Evolutionary conservation across 2,888 invertebrate species (phyloP), one percentile per base, ranked within the genome.

Genomic region (Podabrus alpinus): DNA sequence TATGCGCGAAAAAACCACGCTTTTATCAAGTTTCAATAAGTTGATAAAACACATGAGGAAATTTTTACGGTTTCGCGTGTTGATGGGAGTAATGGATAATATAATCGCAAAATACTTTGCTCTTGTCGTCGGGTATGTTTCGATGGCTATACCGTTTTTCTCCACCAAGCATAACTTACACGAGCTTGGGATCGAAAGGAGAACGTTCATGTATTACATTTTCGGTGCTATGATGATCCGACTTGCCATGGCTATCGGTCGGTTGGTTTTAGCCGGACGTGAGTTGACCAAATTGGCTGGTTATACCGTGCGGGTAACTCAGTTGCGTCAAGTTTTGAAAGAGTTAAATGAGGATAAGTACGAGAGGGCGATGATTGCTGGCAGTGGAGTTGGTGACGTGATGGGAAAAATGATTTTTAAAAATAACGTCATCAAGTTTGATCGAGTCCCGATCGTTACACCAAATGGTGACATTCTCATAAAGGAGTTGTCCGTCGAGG

Each of bases 391-490:
- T 75, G 82, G 71, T 82, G 86, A 62, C 0, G 94, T 95, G 66
- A 92, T 92, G 24, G 97, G 97, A 9, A 90, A 90, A 83, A 92
- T 97, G 80, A 89, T 95, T 70, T 94, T 94, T 85, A 92, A 93
- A 85, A 97, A 98, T 87, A 95, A 97, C 84, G 87, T 98, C 13
- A 97, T 96, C 83, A 92, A 93, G 79, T 98, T 99, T 88, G 95
- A 98, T 77, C 90, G 91, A 76, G 99, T 99, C 15, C 98, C 99
- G 3, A 90, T 99, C 71, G 94, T 99, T 19, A 99, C 99, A 0
- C 99, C 99, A 3, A 99, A 98, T 84, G 99, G 99, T 0, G 99
- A 99, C 86, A 90, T 99, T 9, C 92, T 99, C 60, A 93, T 99
- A 45, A 92, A 94, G 82, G 95, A 97, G 82, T 89, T 99, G 13